Evolutionary conservation across 1,140 invertebrate species (phyloP).

Genomic region (Sarcophaga peregrina): DNA sequence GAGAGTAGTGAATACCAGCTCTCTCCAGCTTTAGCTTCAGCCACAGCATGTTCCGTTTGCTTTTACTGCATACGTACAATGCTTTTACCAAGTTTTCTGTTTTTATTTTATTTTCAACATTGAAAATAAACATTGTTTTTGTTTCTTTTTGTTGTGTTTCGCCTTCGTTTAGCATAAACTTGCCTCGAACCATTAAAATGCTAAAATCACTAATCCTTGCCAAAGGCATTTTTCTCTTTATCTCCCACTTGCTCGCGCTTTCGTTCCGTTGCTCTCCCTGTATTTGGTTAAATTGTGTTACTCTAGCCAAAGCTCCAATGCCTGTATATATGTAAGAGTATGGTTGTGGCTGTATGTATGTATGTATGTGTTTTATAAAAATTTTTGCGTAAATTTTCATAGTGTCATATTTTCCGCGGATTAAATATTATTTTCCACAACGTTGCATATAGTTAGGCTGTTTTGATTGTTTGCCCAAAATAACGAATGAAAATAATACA

Average conservation of each 20-base stretch:
- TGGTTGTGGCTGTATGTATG: not conserved
- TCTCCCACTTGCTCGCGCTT: no score
- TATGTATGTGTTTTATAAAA: not conserved
- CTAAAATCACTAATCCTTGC: slow-evolving; percentile 33
- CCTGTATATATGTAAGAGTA: not conserved
- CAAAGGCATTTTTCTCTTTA: slow-evolving; percentile 20
- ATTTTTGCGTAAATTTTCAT: not conserved
- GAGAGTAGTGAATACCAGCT: no score
- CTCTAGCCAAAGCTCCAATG: not conserved
- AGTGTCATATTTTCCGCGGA: slow-evolving; percentile 3
- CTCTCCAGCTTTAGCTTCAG: no score
- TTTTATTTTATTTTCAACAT: no score
- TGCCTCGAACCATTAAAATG: slow-evolving; percentile 2
- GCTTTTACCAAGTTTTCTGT: no score
- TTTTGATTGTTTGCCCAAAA: not conserved
- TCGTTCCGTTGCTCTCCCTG: not conserved
- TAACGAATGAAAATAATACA: no score
- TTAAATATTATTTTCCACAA: slow-evolving; percentile 16
- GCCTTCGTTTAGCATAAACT: no score
- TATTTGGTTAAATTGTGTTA: not conserved
- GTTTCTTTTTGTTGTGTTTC: no score
- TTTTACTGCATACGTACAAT: no score
- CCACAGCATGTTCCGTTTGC: no score
- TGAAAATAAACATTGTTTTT: no score
- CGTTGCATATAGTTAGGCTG: not conserved